Conservation (phyloP, 2,888 invertebrate genomes). For the Hipparchia semele region DNA sequence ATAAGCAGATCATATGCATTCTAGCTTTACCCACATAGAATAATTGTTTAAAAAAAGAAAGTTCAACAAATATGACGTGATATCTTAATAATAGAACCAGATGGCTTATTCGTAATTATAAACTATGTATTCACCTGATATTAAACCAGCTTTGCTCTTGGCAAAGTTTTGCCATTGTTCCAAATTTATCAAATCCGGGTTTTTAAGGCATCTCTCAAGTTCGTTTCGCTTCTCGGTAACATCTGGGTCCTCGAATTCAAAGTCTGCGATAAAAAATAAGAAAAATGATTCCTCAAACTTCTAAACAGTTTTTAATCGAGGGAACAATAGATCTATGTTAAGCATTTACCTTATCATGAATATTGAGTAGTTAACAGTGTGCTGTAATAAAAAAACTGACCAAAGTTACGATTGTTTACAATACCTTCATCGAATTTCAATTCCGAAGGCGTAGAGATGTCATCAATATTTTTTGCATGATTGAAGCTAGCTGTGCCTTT, state of each 20-base stretch:
- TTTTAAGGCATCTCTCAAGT: slow-evolving; percentile 83
- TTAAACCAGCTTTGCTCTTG: slow-evolving; percentile 85
- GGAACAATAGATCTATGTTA: background rate
- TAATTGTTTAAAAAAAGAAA: slow-evolving; percentile 19
- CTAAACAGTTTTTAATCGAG: background rate
- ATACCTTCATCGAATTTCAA: slow-evolving; percentile 88
- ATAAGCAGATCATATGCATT: background rate
- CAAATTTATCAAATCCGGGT: slow-evolving; percentile 70
- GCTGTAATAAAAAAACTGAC: slow-evolving; percentile 16
- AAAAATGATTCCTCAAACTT: background rate
- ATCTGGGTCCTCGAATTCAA: slow-evolving; percentile 83
- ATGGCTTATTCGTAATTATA: slow-evolving; percentile 15
- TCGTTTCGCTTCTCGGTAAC: slow-evolving; percentile 84
- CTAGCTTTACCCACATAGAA: background rate
- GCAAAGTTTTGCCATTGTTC: slow-evolving; percentile 85
- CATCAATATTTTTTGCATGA: slow-evolving; percentile 77
- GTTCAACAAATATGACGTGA: slow-evolving; percentile 20
- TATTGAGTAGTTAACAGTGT: background rate
- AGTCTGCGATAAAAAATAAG: slow-evolving; percentile 57
- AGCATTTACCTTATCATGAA: slow-evolving; percentile 8
- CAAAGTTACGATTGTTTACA: slow-evolving; percentile 60
- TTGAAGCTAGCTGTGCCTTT: slow-evolving; percentile 61
- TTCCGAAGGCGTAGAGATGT: slow-evolving; percentile 84
- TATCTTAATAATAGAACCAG: slow-evolving; percentile 23
- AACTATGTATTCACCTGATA: slow-evolving; percentile 78